Base-by-base conservation (phyloP, 2,888 invertebrate species). In the Lasioglossum morio region DNA sequence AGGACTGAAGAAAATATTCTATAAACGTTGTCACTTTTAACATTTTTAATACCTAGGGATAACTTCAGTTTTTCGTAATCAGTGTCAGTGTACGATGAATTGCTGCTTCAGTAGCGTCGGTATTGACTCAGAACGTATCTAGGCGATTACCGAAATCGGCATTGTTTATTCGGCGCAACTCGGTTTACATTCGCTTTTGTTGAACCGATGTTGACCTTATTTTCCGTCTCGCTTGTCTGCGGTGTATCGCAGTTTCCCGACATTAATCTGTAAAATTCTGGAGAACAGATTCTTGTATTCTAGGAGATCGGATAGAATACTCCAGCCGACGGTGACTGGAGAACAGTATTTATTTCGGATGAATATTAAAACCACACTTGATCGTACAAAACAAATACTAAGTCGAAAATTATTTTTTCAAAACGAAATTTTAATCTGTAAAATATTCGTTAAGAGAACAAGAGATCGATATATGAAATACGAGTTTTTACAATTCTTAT, bases 251-350 rank as follows among this genome's bases (percentile, higher is more conserved):
- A 53, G 66, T 40, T 75, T 60, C 46, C 43, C 46, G 43, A 37
- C 70, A 69, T 79, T 79, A 79, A 73, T 69, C 37, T 74, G 79
- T n/a, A n/a, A n/a, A n/a, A n/a, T n/a, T n/a, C n/a, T n/a, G n/a
- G n/a, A n/a, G n/a, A n/a, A n/a, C n/a, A n/a, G n/a, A n/a, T n/a
- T n/a, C n/a, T n/a, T n/a, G n/a, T 57, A 57, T 69, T 79, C 53
- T 40, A 12, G 73, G 60, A 43, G 40, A 78, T 78, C 37, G 53
- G 72, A 43, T 23, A 72, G 43, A 78, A 43, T 78, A 70, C n/a
- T 34, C 66, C 48, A 34, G 69, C 8, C 19, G 34, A n/a, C 16
- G 77, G 69, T 19, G 69, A 69, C 27, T 43, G 14, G 4, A 14
- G 5, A 40, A n/a, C 12, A 14, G 2, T 23, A 70, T 37, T 23